These are phyloP conservation scores for Dolichoris vasculosae DNA, from an alignment of 1,140 invertebrate genomes.

Conservation along the genomic window DNA sequence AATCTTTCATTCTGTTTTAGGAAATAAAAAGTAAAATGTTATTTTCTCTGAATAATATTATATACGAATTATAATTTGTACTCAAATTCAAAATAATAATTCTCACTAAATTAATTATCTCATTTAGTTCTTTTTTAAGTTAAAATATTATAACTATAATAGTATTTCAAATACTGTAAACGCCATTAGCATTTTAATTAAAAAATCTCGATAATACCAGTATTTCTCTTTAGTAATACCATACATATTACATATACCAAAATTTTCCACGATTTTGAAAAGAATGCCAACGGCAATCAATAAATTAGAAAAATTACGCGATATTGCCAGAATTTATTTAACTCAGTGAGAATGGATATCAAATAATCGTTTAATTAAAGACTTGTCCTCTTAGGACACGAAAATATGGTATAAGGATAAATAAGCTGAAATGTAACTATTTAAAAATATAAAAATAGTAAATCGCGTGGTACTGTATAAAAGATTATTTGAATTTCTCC, in stretches of 20 bases:
- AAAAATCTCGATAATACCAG: neutral
- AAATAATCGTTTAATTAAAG: conserved; percentile 34
- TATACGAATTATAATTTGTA: too few species aligned
- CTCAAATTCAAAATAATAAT: too few species aligned
- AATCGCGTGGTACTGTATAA: neutral
- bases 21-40: too few species aligned
- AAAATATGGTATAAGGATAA: neutral
- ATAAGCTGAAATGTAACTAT: too few species aligned
- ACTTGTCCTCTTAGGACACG: neutral
- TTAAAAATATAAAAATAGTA: neutral
- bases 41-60: too few species aligned
- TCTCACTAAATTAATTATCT: too few species aligned
- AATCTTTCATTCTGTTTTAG: too few species aligned
- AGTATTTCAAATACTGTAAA: neutral
- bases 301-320: neutral
- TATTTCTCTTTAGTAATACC: neutral
- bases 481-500: neutral
- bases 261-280: neutral
- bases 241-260: neutral
- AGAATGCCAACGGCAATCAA: neutral
- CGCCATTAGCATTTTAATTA: neutral
- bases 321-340: neutral
- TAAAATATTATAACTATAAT: too few species aligned
- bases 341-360: conserved; percentile 19
- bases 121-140: too few species aligned